Base-by-base conservation (phyloP, 2,113 vertebrate species). In the Mobula birostris region DNA sequence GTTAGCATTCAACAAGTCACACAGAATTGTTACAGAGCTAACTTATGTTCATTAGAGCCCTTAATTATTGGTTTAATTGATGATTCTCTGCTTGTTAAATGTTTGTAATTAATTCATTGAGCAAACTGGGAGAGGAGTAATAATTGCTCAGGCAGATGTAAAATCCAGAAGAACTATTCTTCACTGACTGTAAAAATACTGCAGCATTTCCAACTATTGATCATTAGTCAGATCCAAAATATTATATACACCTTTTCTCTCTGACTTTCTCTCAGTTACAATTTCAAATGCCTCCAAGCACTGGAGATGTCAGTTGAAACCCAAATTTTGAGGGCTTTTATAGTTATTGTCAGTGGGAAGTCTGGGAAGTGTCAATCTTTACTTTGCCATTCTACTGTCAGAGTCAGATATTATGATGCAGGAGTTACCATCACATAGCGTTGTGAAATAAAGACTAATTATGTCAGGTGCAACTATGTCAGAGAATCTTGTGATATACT, bases 1-100 rank as follows among this genome's bases (percentile, higher is more conserved):
- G n/a, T 68, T 90, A 90, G 61, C 61, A 66, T 90, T 90, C 85
- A 90, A 66, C 61, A 66, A 90, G 85, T 90, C 85, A 90, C 32
- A 32, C 61, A 17, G n/a, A 90, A 68, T 90, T 66, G 85, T 68
- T 90, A 66, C 29, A 17, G 29, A 68, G 63, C 61, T 61, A 66
- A 32, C 61, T 58, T 87, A 11, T n/a, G 61, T 90, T 68, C 61
- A 68, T 90, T 90, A 15, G 61, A 90, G n/a, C 14, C 85, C 85
- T 88, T 88, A 88, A 88, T 17, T 88, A 88, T 88, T 88, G 85
- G 61, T 88, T 88, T 88, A 88, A 66, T 88, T 88, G 85, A 88
- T 88, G 85, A 88, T 66, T 17, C 63, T 32, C 85, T 32, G 63
- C 85, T 63, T 66, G 24, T n/a, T 88, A 29, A 66, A 63, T 88